phyloP scores from a whole-genome alignment of 2,113 vertebrate genomes.

The Bothrops jararaca region DNA sequence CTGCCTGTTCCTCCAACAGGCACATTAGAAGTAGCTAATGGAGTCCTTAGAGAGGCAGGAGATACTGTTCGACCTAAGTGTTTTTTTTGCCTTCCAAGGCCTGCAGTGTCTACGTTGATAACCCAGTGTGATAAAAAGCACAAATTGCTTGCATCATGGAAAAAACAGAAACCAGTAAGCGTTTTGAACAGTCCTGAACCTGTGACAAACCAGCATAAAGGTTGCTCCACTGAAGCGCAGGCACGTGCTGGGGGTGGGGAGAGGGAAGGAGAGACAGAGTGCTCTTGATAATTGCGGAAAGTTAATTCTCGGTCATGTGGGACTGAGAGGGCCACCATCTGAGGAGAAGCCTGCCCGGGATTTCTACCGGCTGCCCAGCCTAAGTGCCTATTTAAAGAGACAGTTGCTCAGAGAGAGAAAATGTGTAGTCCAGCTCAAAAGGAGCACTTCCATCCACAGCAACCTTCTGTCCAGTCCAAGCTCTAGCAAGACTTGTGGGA shows the following conservation, averaged over 20 bases:
- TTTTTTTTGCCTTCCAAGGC: constrained; percentile 33
- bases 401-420: constrained; percentile 54
- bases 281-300: constrained; percentile 63
- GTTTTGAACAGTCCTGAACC: constrained; percentile 69
- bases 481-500: constrained; percentile 8
- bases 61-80: constrained; percentile 20
- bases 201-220: constrained; percentile 73
- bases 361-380: not conserved
- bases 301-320: constrained; percentile 70
- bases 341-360: constrained; percentile 49
- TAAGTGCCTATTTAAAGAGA: constrained; percentile 61
- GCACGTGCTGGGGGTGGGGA: not conserved
- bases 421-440: constrained; percentile 22
- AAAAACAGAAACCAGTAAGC: constrained; percentile 61
- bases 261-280: constrained; percentile 34
- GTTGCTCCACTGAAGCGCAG: constrained; percentile 59
- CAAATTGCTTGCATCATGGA: constrained; percentile 78
- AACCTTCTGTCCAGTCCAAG: constrained; percentile 10
- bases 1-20: not conserved
- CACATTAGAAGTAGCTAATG: constrained; percentile 14
- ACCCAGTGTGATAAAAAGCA: constrained; percentile 65
- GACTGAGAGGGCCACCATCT: constrained; percentile 46
- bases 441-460: constrained; percentile 26
- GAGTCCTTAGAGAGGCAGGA: constrained; percentile 29
- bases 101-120: constrained; percentile 60